Percentiles rank a stretch among this genome's conserved stretches.
These are phyloP conservation scores for Rhynchomys soricoides DNA, from an alignment of 2,113 vertebrate genomes.

Conservation along the genomic window DNA sequence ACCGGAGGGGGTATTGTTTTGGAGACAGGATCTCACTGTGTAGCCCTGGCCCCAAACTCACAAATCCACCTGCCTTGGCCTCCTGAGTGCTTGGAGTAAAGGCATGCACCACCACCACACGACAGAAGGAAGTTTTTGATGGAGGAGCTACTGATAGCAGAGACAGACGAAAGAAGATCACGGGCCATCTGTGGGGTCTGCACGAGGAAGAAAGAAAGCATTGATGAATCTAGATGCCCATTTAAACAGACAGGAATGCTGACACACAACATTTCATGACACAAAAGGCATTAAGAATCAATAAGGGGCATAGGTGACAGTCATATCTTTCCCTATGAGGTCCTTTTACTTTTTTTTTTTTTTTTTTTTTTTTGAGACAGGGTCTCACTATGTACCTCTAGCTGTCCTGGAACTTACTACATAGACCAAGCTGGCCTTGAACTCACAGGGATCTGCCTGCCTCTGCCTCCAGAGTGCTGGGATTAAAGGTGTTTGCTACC, in stretches of 20 bases:
- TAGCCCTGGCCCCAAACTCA: background rate
- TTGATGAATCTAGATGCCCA: background rate
- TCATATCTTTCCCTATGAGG: constrained; percentile 3
- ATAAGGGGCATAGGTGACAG: background rate
- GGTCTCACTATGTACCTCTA: background rate
- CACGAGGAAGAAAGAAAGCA: constrained; percentile 50
- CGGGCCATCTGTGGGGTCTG: constrained; percentile 77
- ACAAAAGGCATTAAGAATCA: constrained; percentile 27
- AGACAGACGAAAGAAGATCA: constrained; percentile 37
- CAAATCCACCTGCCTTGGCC: background rate
- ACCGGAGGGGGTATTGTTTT: background rate
- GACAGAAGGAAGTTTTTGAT: background rate
- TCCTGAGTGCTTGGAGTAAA: background rate
- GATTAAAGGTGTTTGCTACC: background rate
- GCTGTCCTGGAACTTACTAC: background rate
- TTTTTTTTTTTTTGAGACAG: background rate
- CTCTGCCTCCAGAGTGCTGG: background rate
- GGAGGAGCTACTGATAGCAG: constrained; percentile 55
- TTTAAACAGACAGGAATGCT: constrained; percentile 44
- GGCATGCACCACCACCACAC: background rate
- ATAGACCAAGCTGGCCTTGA: background rate
- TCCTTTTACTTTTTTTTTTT: background rate
- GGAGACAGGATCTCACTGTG: background rate
- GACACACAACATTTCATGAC: background rate
- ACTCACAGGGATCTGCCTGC: background rate